Evolutionary conservation across 2,797 vertebrate species (phyloP).

Genomic region (Acomys russatus): DNA sequence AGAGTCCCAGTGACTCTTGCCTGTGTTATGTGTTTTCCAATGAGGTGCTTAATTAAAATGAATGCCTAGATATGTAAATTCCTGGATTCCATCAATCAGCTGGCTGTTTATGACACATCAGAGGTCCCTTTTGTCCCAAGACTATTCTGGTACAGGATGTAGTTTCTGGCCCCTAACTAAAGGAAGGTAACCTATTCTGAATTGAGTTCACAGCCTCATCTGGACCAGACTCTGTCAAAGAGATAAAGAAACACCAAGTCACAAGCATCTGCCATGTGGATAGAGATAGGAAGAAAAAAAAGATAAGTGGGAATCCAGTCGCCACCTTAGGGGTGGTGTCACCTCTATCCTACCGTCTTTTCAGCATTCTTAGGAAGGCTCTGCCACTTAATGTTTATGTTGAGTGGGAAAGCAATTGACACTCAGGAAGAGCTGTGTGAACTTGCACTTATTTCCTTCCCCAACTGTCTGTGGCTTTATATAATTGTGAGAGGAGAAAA

Average conservation of each 20-base stretch:
- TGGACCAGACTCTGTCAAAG: background rate
- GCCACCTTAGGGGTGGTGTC: background rate
- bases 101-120: conserved; percentile 12
- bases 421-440: background rate
- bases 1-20: background rate
- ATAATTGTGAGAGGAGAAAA: background rate
- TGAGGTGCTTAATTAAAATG: conserved; percentile 68
- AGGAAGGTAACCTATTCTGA: background rate
- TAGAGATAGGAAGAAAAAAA: background rate
- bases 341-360: background rate
- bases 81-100: conserved; percentile 13
- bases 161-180: background rate
- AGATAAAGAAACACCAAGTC: background rate
- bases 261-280: no score
- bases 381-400: no score
- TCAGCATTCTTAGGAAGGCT: background rate
- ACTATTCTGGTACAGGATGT: background rate
- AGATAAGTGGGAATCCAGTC: background rate
- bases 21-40: conserved; percentile 50
- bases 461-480: background rate
- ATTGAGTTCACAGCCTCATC: background rate
- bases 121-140: background rate
- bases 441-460: background rate
- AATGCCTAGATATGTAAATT: conserved; percentile 55
- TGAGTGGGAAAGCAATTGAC: background rate